Conservation (phyloP, 1,140 invertebrate species). For the Drosophila lacertosa region DNA sequence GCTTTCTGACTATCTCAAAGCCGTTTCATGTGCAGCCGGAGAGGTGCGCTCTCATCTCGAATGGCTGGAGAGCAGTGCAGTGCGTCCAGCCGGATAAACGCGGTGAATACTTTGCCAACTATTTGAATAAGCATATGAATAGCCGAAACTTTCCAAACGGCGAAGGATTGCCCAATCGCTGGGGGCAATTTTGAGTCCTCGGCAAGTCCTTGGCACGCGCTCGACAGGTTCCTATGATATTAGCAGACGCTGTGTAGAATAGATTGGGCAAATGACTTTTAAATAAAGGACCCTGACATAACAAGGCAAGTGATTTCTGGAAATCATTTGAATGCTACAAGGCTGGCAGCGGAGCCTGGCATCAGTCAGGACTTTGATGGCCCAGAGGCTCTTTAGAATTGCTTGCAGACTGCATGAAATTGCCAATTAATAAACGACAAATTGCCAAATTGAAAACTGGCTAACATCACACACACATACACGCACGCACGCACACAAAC, state of each 20-base stretch:
- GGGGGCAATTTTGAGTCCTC: conserved; percentile 59
- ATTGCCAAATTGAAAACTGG: conserved; percentile 55
- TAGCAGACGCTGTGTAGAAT: conserved; percentile 1
- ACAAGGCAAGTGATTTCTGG: background rate
- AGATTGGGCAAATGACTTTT: background rate
- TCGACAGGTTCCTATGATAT: background rate
- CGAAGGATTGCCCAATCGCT: conserved; percentile 53
- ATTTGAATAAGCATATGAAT: conserved; percentile 58
- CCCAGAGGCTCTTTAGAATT: conserved; percentile 31
- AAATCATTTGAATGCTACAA: background rate
- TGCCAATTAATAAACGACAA: conserved; percentile 76
- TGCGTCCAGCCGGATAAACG: conserved; percentile 40
- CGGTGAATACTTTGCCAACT: conserved; percentile 58
- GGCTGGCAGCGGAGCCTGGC: background rate
- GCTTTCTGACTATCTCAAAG: conserved; percentile 51
- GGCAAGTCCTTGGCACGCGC: background rate
- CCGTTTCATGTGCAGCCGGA: conserved; percentile 41
- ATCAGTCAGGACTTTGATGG: background rate
- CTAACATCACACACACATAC: background rate
- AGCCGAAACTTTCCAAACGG: conserved; percentile 68
- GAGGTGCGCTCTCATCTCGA: conserved; percentile 44
- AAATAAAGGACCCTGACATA: background rate
- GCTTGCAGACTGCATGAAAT: conserved; percentile 48
- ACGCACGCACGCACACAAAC: conserved; percentile 21
- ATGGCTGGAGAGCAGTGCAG: conserved; percentile 40